A percentile compares a stretch with the other conserved stretches of the same genome.
Evolutionary conservation across 2,113 vertebrate species (phyloP).

Genomic region (Mellivora capensis): DNA sequence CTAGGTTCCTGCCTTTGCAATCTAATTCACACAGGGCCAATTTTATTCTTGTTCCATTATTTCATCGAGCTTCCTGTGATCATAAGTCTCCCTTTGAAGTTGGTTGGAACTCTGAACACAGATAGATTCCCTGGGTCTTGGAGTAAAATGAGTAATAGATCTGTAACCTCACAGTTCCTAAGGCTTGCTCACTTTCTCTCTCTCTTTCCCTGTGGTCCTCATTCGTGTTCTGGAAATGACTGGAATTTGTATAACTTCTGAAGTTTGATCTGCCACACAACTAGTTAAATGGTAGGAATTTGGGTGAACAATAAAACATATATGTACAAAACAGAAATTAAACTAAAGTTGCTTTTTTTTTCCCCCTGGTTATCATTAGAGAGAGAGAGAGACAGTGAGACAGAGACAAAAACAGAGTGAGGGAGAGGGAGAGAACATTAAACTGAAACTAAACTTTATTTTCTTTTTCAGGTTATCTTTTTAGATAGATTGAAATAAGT

Average conservation of each 20-base stretch:
- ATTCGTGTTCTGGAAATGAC: neutral
- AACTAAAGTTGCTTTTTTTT: neutral
- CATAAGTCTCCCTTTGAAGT: conserved; percentile 67
- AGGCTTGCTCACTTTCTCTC: neutral
- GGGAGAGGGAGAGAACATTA: neutral
- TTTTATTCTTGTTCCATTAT: conserved; percentile 68
- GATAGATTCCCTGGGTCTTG: conserved; percentile 63
- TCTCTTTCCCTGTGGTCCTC: neutral
- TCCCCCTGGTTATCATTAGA: neutral
- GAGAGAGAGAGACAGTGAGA: neutral
- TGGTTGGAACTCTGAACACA: conserved; percentile 57
- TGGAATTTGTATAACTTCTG: neutral
- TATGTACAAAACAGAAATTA: neutral
- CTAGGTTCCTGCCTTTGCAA: conserved; percentile 67
- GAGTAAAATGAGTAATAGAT: conserved; percentile 72
- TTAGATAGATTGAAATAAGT: neutral
- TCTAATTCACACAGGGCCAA: conserved; percentile 68
- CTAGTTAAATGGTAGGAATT: neutral
- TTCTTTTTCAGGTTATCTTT: neutral
- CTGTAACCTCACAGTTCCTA: conserved; percentile 44
- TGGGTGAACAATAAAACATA: neutral
- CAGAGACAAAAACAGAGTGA: neutral
- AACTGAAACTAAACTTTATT: neutral
- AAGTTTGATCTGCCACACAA: neutral
- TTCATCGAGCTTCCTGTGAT: conserved; percentile 64